Conservation (phyloP, 2,888 invertebrate genomes). For the Drosophila meridionalis region DNA sequence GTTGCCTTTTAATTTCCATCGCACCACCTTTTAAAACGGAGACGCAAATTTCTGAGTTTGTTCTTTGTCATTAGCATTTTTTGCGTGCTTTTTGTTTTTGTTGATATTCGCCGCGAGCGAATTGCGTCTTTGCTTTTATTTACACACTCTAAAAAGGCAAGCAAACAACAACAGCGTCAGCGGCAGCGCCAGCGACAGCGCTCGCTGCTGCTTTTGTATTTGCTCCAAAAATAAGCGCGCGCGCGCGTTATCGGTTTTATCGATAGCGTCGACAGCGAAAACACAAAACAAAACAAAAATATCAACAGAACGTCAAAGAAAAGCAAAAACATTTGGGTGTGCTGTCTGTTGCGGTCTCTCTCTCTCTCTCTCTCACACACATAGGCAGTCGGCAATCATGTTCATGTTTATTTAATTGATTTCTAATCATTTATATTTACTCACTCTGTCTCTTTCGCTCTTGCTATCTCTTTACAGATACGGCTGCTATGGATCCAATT, state of each 20-base stretch:
- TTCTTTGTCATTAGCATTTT: conserved; percentile 46
- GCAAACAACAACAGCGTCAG: conserved; percentile 20
- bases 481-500: conserved; percentile 90
- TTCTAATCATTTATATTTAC: conserved; percentile 59
- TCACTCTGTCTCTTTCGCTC: conserved; percentile 38
- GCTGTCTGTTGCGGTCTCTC: conserved; percentile 7
- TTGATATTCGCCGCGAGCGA: conserved; percentile 49
- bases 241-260: conserved; percentile 68
- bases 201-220: conserved; percentile 4
- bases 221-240: conserved; percentile 68
- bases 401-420: conserved; percentile 77
- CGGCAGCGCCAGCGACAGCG: too few species aligned
- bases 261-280: conserved; percentile 58
- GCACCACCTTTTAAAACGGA: conserved; percentile 30
- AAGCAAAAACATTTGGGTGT: conserved; percentile 19
- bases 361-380: neutral
- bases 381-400: conserved; percentile 27
- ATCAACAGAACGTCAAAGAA: conserved; percentile 23
- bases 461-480: conserved; percentile 77
- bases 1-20: conserved; percentile 14
- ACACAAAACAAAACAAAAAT: conserved; percentile 27
- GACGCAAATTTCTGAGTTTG: conserved; percentile 40
- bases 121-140: conserved; percentile 69
- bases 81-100: conserved; percentile 33
- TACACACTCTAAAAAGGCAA: conserved; percentile 49